Conservation (phyloP, 2,888 invertebrate species). For the Phalera bucephala region DNA sequence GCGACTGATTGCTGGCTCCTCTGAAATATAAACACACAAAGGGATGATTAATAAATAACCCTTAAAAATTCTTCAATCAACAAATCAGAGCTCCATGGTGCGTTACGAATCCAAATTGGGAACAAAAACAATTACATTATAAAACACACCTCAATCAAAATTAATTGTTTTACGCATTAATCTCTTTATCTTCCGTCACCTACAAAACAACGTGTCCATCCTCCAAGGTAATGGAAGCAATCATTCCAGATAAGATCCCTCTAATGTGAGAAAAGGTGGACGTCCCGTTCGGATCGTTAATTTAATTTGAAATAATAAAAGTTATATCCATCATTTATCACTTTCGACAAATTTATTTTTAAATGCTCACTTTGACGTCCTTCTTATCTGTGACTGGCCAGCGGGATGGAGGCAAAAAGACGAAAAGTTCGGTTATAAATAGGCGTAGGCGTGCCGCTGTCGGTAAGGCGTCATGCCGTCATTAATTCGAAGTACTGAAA, state of each 20-base stretch:
- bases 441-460: slow-evolving; percentile 66
- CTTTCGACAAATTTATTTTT: slow-evolving; percentile 83
- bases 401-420: slow-evolving; percentile 57
- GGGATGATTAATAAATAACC: slow-evolving; percentile 7
- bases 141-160: slow-evolving; percentile 82
- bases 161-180: slow-evolving; percentile 82
- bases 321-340: slow-evolving; percentile 81
- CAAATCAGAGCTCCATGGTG: slow-evolving; percentile 47
- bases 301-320: slow-evolving; percentile 83
- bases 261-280: slow-evolving; percentile 82
- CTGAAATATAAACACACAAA: too few relatives aligned
- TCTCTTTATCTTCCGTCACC: slow-evolving; percentile 76
- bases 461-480: slow-evolving; percentile 57
- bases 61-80: slow-evolving; percentile 30
- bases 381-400: slow-evolving; percentile 70
- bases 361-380: slow-evolving; percentile 75
- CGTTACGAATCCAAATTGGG: slow-evolving; percentile 68
- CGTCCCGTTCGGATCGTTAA: slow-evolving; percentile 75
- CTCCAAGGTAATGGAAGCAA: slow-evolving; percentile 80
- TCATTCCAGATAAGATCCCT: slow-evolving; percentile 80
- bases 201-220: slow-evolving; percentile 77
- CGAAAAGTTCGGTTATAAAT: slow-evolving; percentile 58
- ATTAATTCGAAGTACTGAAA: slow-evolving; percentile 37
- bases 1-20: too few relatives aligned
- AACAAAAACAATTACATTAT: slow-evolving; percentile 81